These are phyloP conservation scores for Oscheius sp. DNA, from an alignment of 2,888 invertebrate species.

Conservation along the genomic window DNA sequence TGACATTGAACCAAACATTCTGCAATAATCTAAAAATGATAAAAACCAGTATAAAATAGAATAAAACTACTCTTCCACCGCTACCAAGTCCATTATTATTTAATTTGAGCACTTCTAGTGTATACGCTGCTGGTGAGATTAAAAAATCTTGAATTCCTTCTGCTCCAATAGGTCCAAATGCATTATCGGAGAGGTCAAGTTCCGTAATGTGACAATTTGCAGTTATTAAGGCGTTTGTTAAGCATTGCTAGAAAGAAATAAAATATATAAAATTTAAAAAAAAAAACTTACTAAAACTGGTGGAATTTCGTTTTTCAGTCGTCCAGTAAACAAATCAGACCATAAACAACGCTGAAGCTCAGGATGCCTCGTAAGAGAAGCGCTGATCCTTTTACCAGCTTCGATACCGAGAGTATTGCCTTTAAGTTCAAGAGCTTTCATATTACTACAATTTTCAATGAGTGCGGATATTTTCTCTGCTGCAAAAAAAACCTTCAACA, in stretches of 20 bases:
- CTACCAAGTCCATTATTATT: conserved; percentile 96
- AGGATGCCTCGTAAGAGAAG: conserved; percentile 45
- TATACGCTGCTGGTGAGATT: conserved; percentile 85
- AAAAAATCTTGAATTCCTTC: conserved; percentile 91
- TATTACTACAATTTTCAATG: conserved; percentile 15
- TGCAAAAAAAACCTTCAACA: background rate
- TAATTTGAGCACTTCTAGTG: conserved; percentile 84
- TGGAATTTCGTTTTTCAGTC: conserved; percentile 95
- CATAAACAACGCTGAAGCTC: conserved; percentile 81
- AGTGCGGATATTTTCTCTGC: background rate
- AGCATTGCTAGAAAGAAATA: conserved; percentile 76
- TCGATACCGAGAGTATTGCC: conserved; percentile 68
- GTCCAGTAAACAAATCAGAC: conserved; percentile 96
- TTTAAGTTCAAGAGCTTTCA: conserved; percentile 58
- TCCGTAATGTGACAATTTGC: conserved; percentile 86
- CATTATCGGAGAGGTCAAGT: conserved; percentile 95
- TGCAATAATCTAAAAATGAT: conserved; percentile 56
- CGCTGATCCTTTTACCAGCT: conserved; percentile 56
- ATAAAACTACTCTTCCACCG: conserved; percentile 81
- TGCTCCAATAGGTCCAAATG: conserved; percentile 94
- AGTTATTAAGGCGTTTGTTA: conserved; percentile 85
- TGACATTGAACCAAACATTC: conserved; percentile 57
- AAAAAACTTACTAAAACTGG: conserved; percentile 81
- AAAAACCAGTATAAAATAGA: background rate
- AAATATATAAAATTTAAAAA: background rate